Percentiles rank a stretch among this genome's conserved stretches.
Conservation (phyloP, 2,113 vertebrate species). For the Embiotoca jacksoni region DNA sequence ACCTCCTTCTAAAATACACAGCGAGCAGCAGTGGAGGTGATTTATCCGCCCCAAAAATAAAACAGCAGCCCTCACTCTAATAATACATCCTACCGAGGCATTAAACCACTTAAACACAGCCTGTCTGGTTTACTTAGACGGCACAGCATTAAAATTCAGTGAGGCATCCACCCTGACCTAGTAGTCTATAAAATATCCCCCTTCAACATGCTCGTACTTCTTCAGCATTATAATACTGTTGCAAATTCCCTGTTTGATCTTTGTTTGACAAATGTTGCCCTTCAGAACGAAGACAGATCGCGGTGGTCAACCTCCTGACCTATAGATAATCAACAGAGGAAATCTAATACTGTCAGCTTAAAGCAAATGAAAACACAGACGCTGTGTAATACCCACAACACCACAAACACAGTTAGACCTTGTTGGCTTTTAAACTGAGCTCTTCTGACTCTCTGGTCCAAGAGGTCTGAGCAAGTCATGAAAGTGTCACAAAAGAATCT, state of each 20-base stretch:
- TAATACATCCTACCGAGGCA: constrained; percentile 65
- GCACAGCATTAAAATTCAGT: constrained; percentile 39
- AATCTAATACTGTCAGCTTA: constrained; percentile 35
- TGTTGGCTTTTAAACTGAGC: constrained; percentile 17
- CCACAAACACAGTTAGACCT: constrained; percentile 30
- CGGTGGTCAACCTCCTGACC: not conserved
- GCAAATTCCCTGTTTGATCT: not conserved
- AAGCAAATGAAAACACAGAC: constrained; percentile 36
- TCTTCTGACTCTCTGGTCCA: constrained; percentile 2
- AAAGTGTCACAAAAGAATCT: constrained; percentile 12
- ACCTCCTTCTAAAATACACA: constrained; percentile 66
- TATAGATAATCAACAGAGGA: constrained; percentile 7
- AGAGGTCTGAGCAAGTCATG: constrained; percentile 3
- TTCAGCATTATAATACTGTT: constrained; percentile 11
- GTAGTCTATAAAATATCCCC: constrained; percentile 33
- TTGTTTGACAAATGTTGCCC: not conserved
- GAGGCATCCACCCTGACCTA: constrained; percentile 36
- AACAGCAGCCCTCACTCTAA: constrained; percentile 60
- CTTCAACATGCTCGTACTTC: not conserved
- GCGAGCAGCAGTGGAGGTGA: constrained; percentile 54
- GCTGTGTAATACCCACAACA: constrained; percentile 6
- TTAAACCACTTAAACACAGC: constrained; percentile 79
- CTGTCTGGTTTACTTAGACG: constrained; percentile 62
- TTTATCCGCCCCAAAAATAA: constrained; percentile 73
- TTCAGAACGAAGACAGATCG: constrained; percentile 1